These are phyloP conservation scores for Rhinoraja longicauda DNA, from an alignment of 2,797 vertebrate species.

Conservation along the genomic window DNA sequence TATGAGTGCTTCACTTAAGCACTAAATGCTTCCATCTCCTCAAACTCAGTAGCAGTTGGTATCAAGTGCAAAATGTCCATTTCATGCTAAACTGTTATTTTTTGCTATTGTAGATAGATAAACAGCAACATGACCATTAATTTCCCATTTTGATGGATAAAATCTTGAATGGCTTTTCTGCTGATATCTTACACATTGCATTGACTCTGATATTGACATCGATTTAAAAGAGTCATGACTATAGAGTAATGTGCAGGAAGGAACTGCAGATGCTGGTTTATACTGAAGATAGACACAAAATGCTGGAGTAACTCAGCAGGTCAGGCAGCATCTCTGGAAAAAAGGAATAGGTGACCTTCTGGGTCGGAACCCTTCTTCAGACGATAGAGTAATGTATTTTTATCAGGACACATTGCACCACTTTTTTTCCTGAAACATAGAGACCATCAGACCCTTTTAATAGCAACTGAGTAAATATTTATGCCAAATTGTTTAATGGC, in stretches of 20 bases:
- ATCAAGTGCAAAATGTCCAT: neutral
- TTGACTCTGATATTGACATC: no score
- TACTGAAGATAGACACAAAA: no score
- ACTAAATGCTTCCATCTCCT: neutral
- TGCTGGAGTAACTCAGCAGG: no score
- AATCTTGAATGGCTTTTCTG: neutral
- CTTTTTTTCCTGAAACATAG: neutral
- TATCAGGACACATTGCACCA: neutral
- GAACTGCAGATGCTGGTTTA: no score
- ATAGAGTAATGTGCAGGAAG: neutral
- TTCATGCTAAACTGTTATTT: neutral
- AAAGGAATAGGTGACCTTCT: no score
- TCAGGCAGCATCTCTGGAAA: no score
- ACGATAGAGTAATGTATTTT: conserved; percentile 20
- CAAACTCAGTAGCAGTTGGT: neutral
- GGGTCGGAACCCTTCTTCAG: no score
- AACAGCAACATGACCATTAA: neutral
- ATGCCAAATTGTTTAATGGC: conserved; percentile 17
- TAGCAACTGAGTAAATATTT: neutral
- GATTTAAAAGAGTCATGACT: neutral
- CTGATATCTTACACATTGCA: neutral
- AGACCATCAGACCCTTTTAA: neutral
- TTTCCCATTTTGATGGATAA: neutral
- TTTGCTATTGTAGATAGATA: neutral
- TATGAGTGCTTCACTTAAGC: neutral